A percentile compares a stretch with the other conserved stretches of the same genome.
phyloP scores from a whole-genome alignment of 1,140 invertebrate species.

The Bombus soroeensis region DNA sequence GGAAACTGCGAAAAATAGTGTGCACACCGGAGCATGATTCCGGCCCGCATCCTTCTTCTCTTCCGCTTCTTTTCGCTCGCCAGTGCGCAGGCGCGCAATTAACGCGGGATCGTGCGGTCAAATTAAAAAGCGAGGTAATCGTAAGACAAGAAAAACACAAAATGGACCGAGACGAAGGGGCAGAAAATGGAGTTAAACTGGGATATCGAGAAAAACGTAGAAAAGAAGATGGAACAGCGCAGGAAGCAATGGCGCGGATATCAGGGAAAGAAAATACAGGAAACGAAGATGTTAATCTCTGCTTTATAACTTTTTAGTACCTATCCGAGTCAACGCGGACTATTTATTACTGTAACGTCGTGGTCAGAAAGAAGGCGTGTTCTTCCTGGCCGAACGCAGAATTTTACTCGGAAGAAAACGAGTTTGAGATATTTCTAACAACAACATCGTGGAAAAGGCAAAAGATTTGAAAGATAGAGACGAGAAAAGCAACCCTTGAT shows the following conservation, averaged over 20 bases:
- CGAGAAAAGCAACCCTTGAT: conserved; percentile 2
- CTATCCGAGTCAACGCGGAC: too few relatives aligned
- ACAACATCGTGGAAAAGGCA: not conserved
- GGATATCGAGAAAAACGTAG: not conserved
- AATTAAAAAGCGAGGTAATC: not conserved
- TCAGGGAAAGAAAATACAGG: not conserved
- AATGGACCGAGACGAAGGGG: not conserved
- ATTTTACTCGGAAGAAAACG: conserved; percentile 10
- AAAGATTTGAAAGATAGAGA: not conserved
- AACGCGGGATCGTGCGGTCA: conserved; percentile 30
- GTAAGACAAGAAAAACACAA: not conserved
- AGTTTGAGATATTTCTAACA: not conserved
- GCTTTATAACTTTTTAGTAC: not conserved
- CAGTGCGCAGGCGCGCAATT: conserved; percentile 41
- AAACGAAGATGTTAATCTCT: not conserved
- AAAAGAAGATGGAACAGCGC: not conserved
- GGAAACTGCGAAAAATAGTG: conserved; percentile 73
- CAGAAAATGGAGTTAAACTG: not conserved
- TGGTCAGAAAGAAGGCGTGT: conserved; percentile 15
- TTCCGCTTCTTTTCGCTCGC: not conserved
- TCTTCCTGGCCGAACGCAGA: not conserved
- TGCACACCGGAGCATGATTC: conserved; percentile 75
- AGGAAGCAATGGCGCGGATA: not conserved
- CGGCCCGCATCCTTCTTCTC: conserved; percentile 41
- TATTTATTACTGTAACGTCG: too few relatives aligned